These are phyloP conservation scores for Sinocyclocheilus maitianheensis DNA, from an alignment of 2,113 vertebrate genomes.

Conservation along the genomic window DNA sequence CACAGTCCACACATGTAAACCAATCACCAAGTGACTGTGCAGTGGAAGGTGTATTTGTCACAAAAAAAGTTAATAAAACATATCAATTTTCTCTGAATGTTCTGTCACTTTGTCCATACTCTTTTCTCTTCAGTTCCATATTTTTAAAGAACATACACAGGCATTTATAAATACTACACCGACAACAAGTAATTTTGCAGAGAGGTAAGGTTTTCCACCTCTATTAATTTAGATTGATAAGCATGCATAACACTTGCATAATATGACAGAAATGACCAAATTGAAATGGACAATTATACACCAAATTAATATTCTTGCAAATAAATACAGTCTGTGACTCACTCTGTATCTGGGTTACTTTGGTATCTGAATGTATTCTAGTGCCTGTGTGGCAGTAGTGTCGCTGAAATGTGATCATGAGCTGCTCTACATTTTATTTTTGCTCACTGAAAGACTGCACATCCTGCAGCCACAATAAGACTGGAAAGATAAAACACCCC, in stretches of 20 bases:
- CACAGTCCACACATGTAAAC: neutral
- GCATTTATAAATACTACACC: neutral
- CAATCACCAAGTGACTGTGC: neutral
- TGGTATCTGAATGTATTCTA: neutral
- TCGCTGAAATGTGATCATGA: constrained; percentile 37
- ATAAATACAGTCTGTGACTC: neutral
- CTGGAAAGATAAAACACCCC: constrained; percentile 11
- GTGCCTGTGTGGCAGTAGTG: constrained; percentile 13
- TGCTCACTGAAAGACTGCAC: constrained; percentile 13
- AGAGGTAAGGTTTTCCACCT: neutral
- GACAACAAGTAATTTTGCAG: too few relatives aligned
- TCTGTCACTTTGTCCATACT: neutral
- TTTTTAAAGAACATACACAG: neutral
- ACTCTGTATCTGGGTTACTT: constrained; percentile 18
- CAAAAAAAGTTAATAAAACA: constrained; percentile 10
- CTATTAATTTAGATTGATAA: neutral
- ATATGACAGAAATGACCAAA: neutral
- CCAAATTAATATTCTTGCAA: neutral
- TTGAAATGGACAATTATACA: neutral
- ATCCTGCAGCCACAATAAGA: constrained; percentile 8
- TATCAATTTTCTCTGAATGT: neutral
- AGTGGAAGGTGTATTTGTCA: neutral
- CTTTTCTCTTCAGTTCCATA: neutral
- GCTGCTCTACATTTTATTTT: constrained; percentile 23
- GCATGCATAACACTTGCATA: neutral